phyloP scores from a whole-genome alignment of 35 echinoderm and acorn worm species.

The Eucidaris tribuloides region DNA sequence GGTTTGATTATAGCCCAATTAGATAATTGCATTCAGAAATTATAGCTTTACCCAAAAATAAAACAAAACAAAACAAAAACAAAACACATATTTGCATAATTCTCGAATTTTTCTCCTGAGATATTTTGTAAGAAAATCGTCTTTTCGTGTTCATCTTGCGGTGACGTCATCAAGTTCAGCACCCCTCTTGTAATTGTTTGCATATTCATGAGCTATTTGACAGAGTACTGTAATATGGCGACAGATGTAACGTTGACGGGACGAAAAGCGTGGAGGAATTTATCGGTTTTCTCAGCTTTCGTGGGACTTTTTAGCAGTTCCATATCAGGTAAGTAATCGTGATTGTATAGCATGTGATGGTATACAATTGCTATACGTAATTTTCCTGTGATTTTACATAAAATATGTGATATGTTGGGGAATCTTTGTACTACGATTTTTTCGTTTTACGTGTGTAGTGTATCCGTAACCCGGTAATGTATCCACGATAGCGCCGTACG shows the following conservation, averaged over 20 bases:
- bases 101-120: not conserved
- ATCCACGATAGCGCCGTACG: slow-evolving; percentile 13
- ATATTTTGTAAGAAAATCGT: not conserved
- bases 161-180: slow-evolving; percentile 28
- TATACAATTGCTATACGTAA: no score
- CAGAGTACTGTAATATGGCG: slow-evolving; percentile 35
- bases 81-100: not conserved
- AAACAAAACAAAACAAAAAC: not conserved
- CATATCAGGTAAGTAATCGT: slow-evolving; percentile 1
- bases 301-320: slow-evolving; percentile 14
- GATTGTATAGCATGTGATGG: no score
- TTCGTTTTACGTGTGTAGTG: slow-evolving; percentile 12
- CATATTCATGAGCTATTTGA: slow-evolving; percentile 30
- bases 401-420: no score
- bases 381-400: no score
- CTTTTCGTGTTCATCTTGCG: not conserved
- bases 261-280: slow-evolving; percentile 35
- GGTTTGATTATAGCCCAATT: no score
- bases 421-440: no score
- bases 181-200: slow-evolving; percentile 16
- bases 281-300: slow-evolving; percentile 24
- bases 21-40: no score
- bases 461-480: slow-evolving; percentile 17
- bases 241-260: slow-evolving; percentile 30
- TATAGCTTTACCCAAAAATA: no score